Evolutionary conservation across 2,113 vertebrate species (phyloP).

Genomic region (Spizaetus ornatus): DNA sequence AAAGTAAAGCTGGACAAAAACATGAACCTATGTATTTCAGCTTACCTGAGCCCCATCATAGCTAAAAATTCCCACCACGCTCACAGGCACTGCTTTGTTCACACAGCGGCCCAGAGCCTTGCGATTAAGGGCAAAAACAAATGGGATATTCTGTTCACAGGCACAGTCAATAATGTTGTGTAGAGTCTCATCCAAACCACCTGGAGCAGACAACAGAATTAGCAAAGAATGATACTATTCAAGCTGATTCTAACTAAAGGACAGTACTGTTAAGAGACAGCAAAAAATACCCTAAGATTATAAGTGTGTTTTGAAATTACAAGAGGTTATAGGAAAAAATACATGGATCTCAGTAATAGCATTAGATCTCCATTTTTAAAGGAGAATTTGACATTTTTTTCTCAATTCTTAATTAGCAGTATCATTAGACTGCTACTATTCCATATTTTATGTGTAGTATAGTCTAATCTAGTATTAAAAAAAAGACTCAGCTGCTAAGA

Average conservation of each 20-base stretch:
- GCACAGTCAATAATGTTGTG: slow-evolving; percentile 89
- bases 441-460: not conserved
- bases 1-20: not conserved
- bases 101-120: slow-evolving; percentile 92
- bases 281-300: not conserved
- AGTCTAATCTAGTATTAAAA: not conserved
- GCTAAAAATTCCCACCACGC: slow-evolving; percentile 97
- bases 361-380: not conserved
- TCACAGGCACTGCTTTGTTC: slow-evolving; percentile 95
- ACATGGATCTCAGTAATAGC: not conserved
- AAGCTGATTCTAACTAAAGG: not conserved
- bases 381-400: not conserved
- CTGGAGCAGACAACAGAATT: slow-evolving; percentile 54
- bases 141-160: slow-evolving; percentile 89
- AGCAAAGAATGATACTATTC: not conserved
- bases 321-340: not conserved
- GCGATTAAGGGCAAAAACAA: slow-evolving; percentile 93
- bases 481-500: not conserved
- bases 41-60: slow-evolving; percentile 96
- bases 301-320: not conserved
- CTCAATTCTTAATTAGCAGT: not conserved
- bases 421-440: not conserved
- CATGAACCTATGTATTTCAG: not conserved
- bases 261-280: not conserved
- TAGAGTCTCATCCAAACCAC: slow-evolving; percentile 93